phyloP scores from a whole-genome alignment of 2,888 invertebrate species.

The Hylaea fasciaria region DNA sequence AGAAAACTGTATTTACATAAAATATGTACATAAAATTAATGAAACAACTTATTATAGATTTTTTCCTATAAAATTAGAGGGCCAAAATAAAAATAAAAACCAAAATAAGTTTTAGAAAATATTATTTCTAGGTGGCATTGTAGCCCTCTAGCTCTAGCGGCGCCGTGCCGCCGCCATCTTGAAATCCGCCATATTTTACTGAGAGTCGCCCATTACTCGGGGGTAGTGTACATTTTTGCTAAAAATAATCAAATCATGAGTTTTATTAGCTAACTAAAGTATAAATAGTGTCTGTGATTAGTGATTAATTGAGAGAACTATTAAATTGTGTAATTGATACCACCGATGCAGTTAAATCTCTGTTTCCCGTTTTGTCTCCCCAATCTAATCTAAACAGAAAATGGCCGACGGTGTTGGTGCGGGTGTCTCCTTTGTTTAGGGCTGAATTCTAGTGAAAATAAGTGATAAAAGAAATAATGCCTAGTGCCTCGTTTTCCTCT shows the following conservation, averaged over 20 bases:
- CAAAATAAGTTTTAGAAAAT: background rate
- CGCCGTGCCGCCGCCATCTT: slow-evolving; percentile 71
- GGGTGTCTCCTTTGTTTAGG: slow-evolving; percentile 93
- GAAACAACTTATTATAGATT: no score
- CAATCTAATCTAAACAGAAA: slow-evolving; percentile 88
- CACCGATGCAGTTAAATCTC: slow-evolving; percentile 70
- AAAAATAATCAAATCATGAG: slow-evolving; percentile 74
- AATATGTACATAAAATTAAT: no score
- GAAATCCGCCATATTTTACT: slow-evolving; percentile 81
- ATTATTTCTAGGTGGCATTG: slow-evolving; percentile 61
- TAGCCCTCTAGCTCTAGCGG: slow-evolving; percentile 46
- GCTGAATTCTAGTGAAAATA: slow-evolving; percentile 84
- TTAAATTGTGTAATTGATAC: slow-evolving; percentile 53
- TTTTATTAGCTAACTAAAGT: slow-evolving; percentile 72
- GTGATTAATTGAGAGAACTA: slow-evolving; percentile 64
- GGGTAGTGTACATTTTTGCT: slow-evolving; percentile 73
- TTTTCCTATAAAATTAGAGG: no score
- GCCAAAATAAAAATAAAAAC: no score
- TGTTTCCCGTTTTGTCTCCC: slow-evolving; percentile 78
- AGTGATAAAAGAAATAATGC: slow-evolving; percentile 89
- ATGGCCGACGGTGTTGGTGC: slow-evolving; percentile 93
- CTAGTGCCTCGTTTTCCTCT: slow-evolving; percentile 97
- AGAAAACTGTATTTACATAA: no score
- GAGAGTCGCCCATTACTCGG: slow-evolving; percentile 76
- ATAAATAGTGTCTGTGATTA: slow-evolving; percentile 72